These are phyloP conservation scores for Glyptemys insculpta DNA, from an alignment of 2,797 vertebrate species.

Conservation along the genomic window DNA sequence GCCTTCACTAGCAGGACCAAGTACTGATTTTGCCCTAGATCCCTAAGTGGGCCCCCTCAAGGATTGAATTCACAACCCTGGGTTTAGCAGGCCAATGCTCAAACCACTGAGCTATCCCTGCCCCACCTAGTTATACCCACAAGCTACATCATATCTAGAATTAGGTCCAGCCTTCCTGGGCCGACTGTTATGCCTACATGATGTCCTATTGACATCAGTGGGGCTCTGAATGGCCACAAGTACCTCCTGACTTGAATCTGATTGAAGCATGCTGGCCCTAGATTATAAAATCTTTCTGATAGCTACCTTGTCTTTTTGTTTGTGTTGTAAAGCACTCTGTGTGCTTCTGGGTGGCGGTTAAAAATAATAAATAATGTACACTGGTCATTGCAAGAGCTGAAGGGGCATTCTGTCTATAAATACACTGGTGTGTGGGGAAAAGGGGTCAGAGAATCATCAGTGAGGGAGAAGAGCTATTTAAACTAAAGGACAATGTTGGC, in stretches of 20 bases:
- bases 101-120: no score
- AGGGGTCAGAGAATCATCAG: no score
- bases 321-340: background rate
- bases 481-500: background rate
- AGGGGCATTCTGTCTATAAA: background rate
- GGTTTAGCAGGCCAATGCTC: no score
- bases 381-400: background rate
- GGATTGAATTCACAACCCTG: no score
- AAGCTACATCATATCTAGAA: background rate
- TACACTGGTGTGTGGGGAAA: no score
- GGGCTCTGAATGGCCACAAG: background rate
- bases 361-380: background rate
- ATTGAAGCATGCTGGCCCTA: background rate
- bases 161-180: background rate
- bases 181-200: background rate
- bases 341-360: background rate
- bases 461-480: background rate
- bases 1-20: no score
- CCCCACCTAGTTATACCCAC: background rate
- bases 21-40: no score
- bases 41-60: no score
- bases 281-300: background rate
- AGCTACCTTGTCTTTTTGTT: background rate
- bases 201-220: background rate
- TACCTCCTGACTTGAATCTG: background rate